Evolutionary conservation across 2,888 invertebrate species (phyloP).

Genomic region (Therioaphis trifolii): DNA sequence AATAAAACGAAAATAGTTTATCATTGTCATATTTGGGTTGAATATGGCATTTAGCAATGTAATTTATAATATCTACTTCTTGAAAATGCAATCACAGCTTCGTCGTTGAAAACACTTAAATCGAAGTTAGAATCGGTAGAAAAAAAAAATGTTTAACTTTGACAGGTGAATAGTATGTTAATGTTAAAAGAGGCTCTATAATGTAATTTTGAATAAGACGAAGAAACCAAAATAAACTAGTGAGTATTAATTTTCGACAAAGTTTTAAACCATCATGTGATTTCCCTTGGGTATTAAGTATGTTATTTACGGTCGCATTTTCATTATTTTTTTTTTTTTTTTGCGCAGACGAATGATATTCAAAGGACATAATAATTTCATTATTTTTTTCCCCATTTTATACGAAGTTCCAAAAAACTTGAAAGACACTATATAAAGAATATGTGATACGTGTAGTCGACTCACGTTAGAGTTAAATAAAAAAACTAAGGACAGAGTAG

Average conservation of each 20-base stretch:
- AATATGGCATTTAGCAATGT: no score
- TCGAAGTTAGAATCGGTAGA: no score
- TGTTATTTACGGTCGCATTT: slow-evolving; percentile 50
- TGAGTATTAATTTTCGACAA: slow-evolving; percentile 49
- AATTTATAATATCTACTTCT: background rate
- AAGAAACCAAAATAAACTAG: slow-evolving; percentile 23
- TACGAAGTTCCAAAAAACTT: slow-evolving; percentile 41
- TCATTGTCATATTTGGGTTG: no score
- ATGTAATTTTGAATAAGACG: background rate
- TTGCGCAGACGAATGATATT: slow-evolving; percentile 50
- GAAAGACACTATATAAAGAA: slow-evolving; percentile 19
- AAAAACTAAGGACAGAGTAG: slow-evolving; percentile 43
- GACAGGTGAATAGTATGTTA: background rate
- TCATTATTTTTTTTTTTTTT: slow-evolving; percentile 11
- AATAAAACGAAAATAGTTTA: no score
- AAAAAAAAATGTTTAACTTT: no score
- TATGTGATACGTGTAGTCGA: slow-evolving; percentile 35
- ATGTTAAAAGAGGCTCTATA: background rate
- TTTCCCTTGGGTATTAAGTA: slow-evolving; percentile 52
- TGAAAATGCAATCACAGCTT: background rate
- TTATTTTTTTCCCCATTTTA: slow-evolving; percentile 38
- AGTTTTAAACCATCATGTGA: slow-evolving; percentile 60
- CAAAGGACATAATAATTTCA: slow-evolving; percentile 60
- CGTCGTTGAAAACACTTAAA: no score
- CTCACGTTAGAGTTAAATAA: slow-evolving; percentile 38